Evolutionary conservation across 1,140 invertebrate genomes (phyloP).

Genomic region (Lucilia cuprina): DNA sequence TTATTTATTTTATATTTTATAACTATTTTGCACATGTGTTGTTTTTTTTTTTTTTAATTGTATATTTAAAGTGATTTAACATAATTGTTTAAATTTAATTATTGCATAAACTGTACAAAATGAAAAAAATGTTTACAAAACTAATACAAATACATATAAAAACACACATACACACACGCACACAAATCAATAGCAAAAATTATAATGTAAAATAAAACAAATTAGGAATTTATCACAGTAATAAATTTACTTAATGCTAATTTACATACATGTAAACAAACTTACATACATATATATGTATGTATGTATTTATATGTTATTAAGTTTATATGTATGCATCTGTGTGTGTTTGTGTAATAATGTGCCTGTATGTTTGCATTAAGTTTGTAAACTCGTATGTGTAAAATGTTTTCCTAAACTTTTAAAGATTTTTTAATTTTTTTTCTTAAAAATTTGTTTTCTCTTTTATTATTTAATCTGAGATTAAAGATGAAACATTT

Average conservation of each 20-base stretch:
- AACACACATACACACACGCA: too few species aligned
- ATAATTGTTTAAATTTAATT: not conserved
- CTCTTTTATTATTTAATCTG: not conserved
- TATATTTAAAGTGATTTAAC: not conserved
- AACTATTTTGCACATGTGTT: constrained; percentile 16
- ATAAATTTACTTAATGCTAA: constrained; percentile 36
- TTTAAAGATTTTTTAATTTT: not conserved
- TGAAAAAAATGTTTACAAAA: not conserved
- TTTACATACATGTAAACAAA: not conserved
- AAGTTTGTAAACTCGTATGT: too few species aligned
- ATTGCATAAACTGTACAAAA: constrained; percentile 6
- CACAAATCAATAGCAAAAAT: not conserved
- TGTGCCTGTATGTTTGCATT: too few species aligned
- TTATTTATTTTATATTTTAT: not conserved
- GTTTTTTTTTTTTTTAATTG: not conserved
- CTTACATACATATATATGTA: too few species aligned
- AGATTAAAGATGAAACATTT: not conserved
- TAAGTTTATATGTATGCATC: too few species aligned
- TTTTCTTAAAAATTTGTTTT: not conserved
- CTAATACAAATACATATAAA: too few species aligned
- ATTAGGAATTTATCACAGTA: constrained; percentile 39
- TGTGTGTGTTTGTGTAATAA: too few species aligned
- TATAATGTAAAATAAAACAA: not conserved
- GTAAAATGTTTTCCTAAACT: not conserved
- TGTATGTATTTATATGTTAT: too few species aligned